These are phyloP conservation scores for Amiota minor DNA, from an alignment of 2,888 invertebrate genomes.

Conservation along the genomic window DNA sequence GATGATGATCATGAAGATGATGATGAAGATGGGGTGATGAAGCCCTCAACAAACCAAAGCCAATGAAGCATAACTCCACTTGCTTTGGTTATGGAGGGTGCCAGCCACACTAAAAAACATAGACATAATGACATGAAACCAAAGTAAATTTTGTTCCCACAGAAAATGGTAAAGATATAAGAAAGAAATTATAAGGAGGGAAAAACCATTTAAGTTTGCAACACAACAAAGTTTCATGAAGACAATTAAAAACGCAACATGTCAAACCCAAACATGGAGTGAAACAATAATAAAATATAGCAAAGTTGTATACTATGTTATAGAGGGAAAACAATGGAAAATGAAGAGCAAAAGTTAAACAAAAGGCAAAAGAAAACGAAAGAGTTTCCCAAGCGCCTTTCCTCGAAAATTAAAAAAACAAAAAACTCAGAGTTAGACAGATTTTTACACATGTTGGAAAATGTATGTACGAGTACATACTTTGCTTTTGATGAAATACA, in stretches of 20 bases:
- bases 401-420: no score
- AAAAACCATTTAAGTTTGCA: neutral
- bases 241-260: conserved; percentile 17
- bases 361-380: neutral
- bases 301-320: no score
- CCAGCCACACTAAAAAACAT: neutral
- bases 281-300: no score
- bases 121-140: neutral
- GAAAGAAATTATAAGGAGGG: neutral
- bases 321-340: no score
- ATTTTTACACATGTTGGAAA: no score
- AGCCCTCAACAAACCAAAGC: neutral
- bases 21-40: neutral
- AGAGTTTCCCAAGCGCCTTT: neutral
- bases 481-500: no score
- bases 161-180: neutral
- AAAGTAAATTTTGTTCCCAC: neutral
- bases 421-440: no score
- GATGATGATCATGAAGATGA: neutral
- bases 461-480: no score
- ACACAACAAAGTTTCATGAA: neutral
- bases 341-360: neutral
- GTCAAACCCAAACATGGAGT: neutral
- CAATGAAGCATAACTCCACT: neutral
- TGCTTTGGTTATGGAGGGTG: neutral